A percentile compares a stretch with the other conserved stretches of the same genome.
Conservation (phyloP, 1,140 invertebrate genomes). For the Trichonephila clavata region DNA sequence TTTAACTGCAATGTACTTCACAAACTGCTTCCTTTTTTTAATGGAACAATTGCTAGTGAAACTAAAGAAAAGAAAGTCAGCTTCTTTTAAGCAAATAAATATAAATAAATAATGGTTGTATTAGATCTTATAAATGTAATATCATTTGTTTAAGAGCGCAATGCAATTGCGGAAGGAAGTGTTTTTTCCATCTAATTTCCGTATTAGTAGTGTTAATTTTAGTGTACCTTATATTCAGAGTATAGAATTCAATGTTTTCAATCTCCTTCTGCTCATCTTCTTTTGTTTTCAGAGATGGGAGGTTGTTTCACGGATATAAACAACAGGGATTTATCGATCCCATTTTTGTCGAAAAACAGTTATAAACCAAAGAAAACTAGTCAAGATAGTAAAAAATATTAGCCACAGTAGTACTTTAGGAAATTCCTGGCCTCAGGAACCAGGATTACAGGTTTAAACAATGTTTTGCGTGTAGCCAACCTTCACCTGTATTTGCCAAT, state of each 20-base stretch:
- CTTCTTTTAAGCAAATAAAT: neutral
- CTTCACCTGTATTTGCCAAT: too few species aligned
- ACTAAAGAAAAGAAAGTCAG: neutral
- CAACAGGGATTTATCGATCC: neutral
- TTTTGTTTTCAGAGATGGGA: neutral
- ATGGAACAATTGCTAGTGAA: neutral
- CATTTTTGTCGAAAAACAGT: too few species aligned
- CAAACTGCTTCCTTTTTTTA: neutral
- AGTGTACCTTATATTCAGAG: neutral
- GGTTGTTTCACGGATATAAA: neutral
- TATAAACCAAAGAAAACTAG: too few species aligned
- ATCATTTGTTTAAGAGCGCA: neutral
- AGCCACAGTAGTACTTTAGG: too few species aligned
- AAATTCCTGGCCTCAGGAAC: too few species aligned
- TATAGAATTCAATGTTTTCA: neutral
- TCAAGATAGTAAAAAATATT: too few species aligned
- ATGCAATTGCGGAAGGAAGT: neutral
- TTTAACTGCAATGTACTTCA: neutral
- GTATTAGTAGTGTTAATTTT: slow-evolving; percentile 11
- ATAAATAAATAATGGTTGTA: neutral
- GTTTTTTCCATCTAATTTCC: neutral
- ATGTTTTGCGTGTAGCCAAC: too few species aligned
- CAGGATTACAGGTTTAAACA: too few species aligned
- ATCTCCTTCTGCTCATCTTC: neutral
- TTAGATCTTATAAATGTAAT: neutral